phyloP scores from a whole-genome alignment of 1,140 invertebrate genomes.

The Delia radicum region DNA sequence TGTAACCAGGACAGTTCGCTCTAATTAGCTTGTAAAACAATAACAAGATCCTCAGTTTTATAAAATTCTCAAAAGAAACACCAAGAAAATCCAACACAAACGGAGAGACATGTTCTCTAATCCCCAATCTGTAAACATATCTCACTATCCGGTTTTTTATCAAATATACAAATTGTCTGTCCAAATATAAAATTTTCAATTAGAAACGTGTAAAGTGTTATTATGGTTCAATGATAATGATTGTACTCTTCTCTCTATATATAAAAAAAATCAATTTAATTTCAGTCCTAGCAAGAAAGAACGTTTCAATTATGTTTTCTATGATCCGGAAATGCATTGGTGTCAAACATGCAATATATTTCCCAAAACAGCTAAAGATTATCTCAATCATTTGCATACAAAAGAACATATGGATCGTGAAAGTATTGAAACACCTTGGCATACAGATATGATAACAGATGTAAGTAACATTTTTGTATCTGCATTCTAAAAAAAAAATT shows the following conservation, averaged over 20 bases:
- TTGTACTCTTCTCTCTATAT: too few relatives aligned
- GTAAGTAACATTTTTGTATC: slow-evolving; percentile 19
- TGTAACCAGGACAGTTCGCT: too few relatives aligned
- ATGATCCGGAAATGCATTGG: slow-evolving; percentile 87
- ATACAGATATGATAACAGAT: slow-evolving; percentile 60
- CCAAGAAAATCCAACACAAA: too few relatives aligned
- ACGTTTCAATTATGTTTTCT: slow-evolving; percentile 78
- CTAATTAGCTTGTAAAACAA: too few relatives aligned
- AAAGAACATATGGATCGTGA: slow-evolving; percentile 70
- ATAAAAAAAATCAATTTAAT: slow-evolving; percentile 2
- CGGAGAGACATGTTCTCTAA: too few relatives aligned
- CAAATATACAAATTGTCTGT: too few relatives aligned
- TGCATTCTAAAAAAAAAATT: slow-evolving; percentile 25
- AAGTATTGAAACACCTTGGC: slow-evolving; percentile 76
- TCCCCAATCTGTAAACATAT: too few relatives aligned
- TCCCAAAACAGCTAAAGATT: slow-evolving; percentile 80
- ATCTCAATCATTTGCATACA: slow-evolving; percentile 78
- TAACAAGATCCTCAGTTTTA: too few relatives aligned
- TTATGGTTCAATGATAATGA: neutral
- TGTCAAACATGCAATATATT: slow-evolving; percentile 82
- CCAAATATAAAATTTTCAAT: too few relatives aligned
- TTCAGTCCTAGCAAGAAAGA: slow-evolving; percentile 37
- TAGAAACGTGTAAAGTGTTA: too few relatives aligned
- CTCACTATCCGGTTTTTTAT: too few relatives aligned
- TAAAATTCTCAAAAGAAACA: too few relatives aligned